Evolutionary conservation across 2,113 vertebrate species (phyloP), one percentile per base, ranked within the genome.

Genomic region (Neotragus moschatus): DNA sequence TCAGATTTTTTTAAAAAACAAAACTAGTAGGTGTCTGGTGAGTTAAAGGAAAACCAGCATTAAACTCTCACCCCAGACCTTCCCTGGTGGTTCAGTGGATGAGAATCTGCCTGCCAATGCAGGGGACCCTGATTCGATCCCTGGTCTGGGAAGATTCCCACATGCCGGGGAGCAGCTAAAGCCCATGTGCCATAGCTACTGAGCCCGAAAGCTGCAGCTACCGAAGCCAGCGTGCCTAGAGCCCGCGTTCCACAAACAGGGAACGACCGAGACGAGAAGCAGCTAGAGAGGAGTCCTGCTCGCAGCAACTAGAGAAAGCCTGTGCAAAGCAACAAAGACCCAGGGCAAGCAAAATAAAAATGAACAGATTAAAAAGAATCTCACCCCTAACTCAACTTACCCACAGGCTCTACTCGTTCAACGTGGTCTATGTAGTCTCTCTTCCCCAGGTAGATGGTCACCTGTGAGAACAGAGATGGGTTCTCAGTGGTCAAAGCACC

Each of bases 391-490:
- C 47, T 70, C 80, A 25, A 98, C 99, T 99, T 98, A 99, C 99
- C 99, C 4, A 99, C 99, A 86, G 99, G 99, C 88, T 99, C 99
- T 88, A 99, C 99, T 23, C 90, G 97, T 60, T 98, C 99, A 21
- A 98, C 77, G 14, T 99, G 99, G 95, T 99, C 99, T 95, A 99
- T 94, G 45, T 99, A 99, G 98, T 99, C 99, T 80, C 99, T 99
- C 90, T 99, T 99, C 19, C 99, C 99, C 98, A 99, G 98, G 97
- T 99, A 99, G 96, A 99, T 99, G 1, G 99, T 98, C 96, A 99
- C 98, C 99, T 99, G 95, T 17, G 26, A 85, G 56, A 94, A 66
- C 0, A 56, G 53, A 80, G 33, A 3, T 2, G 19, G 75, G 33
- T 60, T 60, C n/a, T 70, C 66, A 51, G 11, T 55, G 89, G 36